These are phyloP conservation scores for Diadegma fenestrale DNA, from an alignment of 2,888 invertebrate species.

Conservation along the genomic window DNA sequence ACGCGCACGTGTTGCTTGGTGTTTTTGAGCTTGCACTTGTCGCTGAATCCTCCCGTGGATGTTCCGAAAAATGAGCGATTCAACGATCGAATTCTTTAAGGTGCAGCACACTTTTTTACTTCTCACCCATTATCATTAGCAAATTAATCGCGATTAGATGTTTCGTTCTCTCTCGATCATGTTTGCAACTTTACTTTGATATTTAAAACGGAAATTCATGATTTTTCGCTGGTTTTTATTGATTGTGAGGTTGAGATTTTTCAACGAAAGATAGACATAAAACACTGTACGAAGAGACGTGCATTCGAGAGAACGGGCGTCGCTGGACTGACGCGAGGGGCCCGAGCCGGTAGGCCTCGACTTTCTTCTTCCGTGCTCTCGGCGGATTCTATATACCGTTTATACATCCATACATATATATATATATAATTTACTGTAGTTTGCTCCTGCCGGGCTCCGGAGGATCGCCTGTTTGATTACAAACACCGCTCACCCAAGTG, in stretches of 20 bases:
- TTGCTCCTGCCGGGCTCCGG: conserved; percentile 64
- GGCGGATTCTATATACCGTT: conserved; percentile 53
- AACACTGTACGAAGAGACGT: conserved; percentile 71
- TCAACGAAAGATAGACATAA: conserved; percentile 2
- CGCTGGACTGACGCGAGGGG: conserved; percentile 77
- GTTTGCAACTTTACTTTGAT: not conserved
- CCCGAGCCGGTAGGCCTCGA: conserved; percentile 71
- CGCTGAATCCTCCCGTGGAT: not conserved
- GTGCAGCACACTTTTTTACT: not conserved
- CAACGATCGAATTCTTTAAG: not conserved
- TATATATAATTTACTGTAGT: conserved; percentile 31
- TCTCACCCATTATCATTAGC: not conserved
- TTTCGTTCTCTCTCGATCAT: not conserved
- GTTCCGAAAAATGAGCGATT: not conserved
- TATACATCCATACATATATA: conserved; percentile 13
- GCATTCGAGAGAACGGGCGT: conserved; percentile 80
- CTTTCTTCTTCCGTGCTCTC: conserved; percentile 70
- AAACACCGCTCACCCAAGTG: conserved; percentile 73
- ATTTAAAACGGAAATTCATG: not conserved
- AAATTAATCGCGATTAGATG: not conserved
- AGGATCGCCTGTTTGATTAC: conserved; percentile 79
- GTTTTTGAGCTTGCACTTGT: not conserved
- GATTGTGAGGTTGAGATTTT: not conserved
- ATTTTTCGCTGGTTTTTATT: not conserved
- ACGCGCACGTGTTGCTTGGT: conserved; percentile 4